These are phyloP conservation scores for Kryptolebias marmoratus DNA, from an alignment of 2,113 vertebrate genomes.

Conservation along the genomic window DNA sequence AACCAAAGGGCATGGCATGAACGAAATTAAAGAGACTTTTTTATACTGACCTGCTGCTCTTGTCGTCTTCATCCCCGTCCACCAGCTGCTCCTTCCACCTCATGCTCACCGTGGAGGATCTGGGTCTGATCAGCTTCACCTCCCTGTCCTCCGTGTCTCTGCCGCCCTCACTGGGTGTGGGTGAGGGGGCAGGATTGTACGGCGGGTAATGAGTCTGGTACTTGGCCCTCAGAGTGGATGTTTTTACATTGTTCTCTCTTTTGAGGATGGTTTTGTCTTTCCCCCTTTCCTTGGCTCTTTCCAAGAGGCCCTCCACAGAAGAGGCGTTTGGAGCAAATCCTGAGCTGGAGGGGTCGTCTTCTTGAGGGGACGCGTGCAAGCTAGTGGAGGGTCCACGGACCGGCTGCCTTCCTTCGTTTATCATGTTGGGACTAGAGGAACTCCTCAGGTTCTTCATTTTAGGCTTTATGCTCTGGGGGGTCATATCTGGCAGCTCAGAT, in stretches of 20 bases:
- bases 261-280: conserved; percentile 42
- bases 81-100: conserved; percentile 74
- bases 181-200: conserved; percentile 44
- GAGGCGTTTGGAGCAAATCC: conserved; percentile 17
- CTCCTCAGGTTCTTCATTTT: conserved; percentile 66
- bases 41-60: conserved; percentile 68
- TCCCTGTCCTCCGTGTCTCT: conserved; percentile 61
- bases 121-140: conserved; percentile 47
- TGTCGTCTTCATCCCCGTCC: conserved; percentile 70
- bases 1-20: background rate
- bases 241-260: conserved; percentile 20
- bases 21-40: background rate
- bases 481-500: conserved; percentile 49
- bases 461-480: conserved; percentile 14
- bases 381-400: background rate
- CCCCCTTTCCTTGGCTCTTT: conserved; percentile 66
- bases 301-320: conserved; percentile 64
- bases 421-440: conserved; percentile 59
- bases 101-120: conserved; percentile 43
- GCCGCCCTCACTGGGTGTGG: conserved; percentile 56
- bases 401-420: background rate
- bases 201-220: conserved; percentile 31
- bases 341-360: background rate
- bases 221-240: background rate
- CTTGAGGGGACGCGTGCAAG: background rate